Evolutionary conservation across 2,888 invertebrate species (phyloP).

Genomic region (Brenthis hecate): DNA sequence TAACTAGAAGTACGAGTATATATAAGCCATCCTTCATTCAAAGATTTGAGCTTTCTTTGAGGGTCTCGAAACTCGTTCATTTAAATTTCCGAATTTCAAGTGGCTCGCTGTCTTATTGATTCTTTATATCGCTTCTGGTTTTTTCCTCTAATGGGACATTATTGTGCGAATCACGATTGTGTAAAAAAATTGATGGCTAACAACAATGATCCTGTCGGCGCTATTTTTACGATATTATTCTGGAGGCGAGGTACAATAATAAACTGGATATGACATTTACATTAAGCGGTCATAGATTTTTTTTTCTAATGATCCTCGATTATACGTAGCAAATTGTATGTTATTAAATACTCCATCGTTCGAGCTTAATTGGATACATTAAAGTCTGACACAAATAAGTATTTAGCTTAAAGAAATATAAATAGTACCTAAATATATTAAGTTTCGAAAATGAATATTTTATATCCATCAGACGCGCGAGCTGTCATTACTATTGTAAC

Average conservation of each 20-base stretch:
- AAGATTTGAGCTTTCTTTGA: conserved; percentile 26
- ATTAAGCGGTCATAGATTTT: neutral
- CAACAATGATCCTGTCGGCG: conserved; percentile 23
- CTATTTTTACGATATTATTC: conserved; percentile 22
- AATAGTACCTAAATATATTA: conserved; percentile 5
- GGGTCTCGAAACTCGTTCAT: conserved; percentile 26
- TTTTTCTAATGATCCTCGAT: conserved; percentile 13
- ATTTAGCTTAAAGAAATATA: conserved; percentile 20
- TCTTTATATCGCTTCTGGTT: conserved; percentile 33
- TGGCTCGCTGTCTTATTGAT: conserved; percentile 37
- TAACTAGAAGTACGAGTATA: neutral
- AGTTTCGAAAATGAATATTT: conserved; percentile 28
- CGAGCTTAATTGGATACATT: conserved; percentile 27
- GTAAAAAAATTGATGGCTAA: conserved; percentile 39
- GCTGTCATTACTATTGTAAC: conserved; percentile 34
- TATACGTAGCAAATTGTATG: conserved; percentile 19
- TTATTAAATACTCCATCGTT: conserved; percentile 20
- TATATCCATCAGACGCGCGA: conserved; percentile 33
- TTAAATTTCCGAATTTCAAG: conserved; percentile 40
- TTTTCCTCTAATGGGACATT: conserved; percentile 38
- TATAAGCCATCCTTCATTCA: conserved; percentile 31
- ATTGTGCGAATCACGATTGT: conserved; percentile 41
- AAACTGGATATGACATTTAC: neutral
- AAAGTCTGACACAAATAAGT: conserved; percentile 33
- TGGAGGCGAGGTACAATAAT: conserved; percentile 7